phyloP scores from a whole-genome alignment of 2,888 invertebrate species.

The Sesia apiformis region DNA sequence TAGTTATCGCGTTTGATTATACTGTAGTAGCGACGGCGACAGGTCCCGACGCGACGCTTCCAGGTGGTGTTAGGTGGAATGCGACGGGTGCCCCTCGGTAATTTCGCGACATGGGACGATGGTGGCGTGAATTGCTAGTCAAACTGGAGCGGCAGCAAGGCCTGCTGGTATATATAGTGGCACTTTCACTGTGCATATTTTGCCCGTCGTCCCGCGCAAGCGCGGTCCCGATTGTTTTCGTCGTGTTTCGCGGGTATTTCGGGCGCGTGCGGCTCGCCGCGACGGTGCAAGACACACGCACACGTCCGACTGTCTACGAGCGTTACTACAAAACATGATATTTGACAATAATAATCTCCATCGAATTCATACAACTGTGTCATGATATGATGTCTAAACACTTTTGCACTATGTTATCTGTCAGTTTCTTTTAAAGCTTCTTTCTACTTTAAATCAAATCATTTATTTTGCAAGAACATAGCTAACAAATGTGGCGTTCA shows the following conservation, averaged over 20 bases:
- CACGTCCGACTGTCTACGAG: conserved; percentile 39
- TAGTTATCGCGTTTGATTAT: no score
- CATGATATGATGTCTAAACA: no score
- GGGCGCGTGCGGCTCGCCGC: conserved; percentile 50
- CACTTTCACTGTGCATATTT: conserved; percentile 45
- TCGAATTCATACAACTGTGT: no score
- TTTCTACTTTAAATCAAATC: no score
- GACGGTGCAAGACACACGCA: conserved; percentile 48
- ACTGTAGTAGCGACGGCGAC: not conserved
- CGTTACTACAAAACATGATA: conserved; percentile 39
- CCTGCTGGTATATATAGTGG: conserved; percentile 8
- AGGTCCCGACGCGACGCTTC: not conserved
- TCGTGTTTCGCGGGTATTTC: conserved; percentile 70
- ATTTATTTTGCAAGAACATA: no score
- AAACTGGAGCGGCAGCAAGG: conserved; percentile 15
- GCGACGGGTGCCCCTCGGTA: conserved; percentile 14
- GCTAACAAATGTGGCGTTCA: no score
- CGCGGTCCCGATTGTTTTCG: conserved; percentile 69
- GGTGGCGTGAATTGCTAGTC: conserved; percentile 10
- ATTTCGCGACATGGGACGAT: conserved; percentile 12
- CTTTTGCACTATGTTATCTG: no score
- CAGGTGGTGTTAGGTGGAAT: conserved; percentile 8
- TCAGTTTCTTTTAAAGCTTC: no score
- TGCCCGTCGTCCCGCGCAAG: conserved; percentile 57
- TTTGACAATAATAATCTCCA: conserved; percentile 16